These are phyloP conservation scores for Empis livida DNA, from an alignment of 2,888 invertebrate species.

Conservation along the genomic window DNA sequence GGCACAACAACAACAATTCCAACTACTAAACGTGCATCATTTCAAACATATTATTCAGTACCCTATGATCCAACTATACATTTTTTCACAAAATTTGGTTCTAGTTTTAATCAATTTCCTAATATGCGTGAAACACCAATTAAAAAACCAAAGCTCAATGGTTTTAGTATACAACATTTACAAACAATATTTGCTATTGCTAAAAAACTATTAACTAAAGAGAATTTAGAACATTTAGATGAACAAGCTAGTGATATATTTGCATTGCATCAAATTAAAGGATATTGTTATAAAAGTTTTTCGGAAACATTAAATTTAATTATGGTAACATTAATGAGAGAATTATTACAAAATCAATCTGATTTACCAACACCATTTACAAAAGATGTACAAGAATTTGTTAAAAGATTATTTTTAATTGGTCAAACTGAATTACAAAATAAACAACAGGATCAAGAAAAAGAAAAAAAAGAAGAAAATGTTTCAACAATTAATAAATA, in stretches of 20 bases:
- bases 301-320: conserved; percentile 91
- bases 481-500: conserved; percentile 66
- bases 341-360: conserved; percentile 78
- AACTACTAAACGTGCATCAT: conserved; percentile 17
- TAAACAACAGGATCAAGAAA: conserved; percentile 72
- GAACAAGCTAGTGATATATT: conserved; percentile 72
- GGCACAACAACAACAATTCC: conserved; percentile 1
- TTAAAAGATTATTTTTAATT: conserved; percentile 75
- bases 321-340: conserved; percentile 80
- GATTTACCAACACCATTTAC: conserved; percentile 84
- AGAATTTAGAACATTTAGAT: conserved; percentile 66
- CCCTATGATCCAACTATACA: conserved; percentile 71
- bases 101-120: conserved; percentile 83
- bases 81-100: conserved; percentile 85
- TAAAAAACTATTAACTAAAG: conserved; percentile 76
- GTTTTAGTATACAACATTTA: conserved; percentile 52
- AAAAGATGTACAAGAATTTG: conserved; percentile 85
- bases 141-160: conserved; percentile 47
- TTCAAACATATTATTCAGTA: conserved; percentile 47
- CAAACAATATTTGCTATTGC: conserved; percentile 67
- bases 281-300: conserved; percentile 87
- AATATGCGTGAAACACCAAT: conserved; percentile 65
- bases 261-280: conserved; percentile 55
- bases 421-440: conserved; percentile 89
- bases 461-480: conserved; percentile 65